Evolutionary conservation across 1,140 invertebrate genomes (phyloP).

Genomic region (Papilio polytes): DNA sequence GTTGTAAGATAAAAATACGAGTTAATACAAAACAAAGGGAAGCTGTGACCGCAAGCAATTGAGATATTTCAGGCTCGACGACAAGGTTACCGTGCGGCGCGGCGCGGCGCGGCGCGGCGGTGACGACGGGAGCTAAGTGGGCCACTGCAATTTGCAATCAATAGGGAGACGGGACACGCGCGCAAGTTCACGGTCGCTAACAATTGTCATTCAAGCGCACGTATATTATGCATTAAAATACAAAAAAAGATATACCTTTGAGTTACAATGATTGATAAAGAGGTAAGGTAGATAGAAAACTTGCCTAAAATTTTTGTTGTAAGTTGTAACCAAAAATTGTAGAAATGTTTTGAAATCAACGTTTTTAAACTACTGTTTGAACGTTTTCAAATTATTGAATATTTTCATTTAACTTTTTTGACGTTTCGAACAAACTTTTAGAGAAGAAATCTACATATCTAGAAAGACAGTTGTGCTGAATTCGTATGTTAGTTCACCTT

Average conservation of each 20-base stretch:
- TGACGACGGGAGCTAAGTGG: not conserved
- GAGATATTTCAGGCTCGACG: conserved; percentile 30
- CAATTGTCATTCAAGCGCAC: conserved; percentile 32
- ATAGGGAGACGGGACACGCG: conserved; percentile 27
- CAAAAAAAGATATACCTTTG: not conserved
- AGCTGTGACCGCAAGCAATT: conserved; percentile 21
- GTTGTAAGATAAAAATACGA: not conserved
- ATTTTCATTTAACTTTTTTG: too few relatives aligned
- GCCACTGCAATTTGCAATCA: conserved; percentile 40
- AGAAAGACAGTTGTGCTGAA: not conserved
- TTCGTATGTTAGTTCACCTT: not conserved
- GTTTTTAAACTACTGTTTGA: too few relatives aligned
- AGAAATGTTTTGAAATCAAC: too few relatives aligned
- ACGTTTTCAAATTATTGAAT: too few relatives aligned
- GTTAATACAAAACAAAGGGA: conserved; percentile 21
- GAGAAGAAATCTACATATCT: too few relatives aligned
- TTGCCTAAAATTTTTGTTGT: too few relatives aligned
- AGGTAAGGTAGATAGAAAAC: not conserved
- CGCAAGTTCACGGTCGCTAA: conserved; percentile 35
- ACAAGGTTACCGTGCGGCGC: conserved; percentile 27
- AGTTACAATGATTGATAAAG: too few relatives aligned
- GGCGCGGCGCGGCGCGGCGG: not conserved
- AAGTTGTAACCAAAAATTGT: too few relatives aligned
- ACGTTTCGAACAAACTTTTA: too few relatives aligned
- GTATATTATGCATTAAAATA: not conserved